Evolutionary conservation across 2,888 invertebrate genomes (phyloP), one percentile per base, ranked within the genome.

Genomic region (Altica lythri): DNA sequence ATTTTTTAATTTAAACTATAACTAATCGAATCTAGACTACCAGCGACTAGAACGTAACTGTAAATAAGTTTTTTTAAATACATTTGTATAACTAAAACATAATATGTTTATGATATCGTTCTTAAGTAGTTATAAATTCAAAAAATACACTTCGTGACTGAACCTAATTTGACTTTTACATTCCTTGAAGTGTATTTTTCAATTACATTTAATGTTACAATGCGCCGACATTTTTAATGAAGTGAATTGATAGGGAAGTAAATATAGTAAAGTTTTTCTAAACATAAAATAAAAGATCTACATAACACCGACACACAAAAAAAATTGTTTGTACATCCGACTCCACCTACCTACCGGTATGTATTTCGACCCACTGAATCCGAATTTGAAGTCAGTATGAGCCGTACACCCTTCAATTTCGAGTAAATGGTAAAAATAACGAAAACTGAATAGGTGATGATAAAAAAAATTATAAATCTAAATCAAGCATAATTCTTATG

Each of bases 31-130:
- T 61, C 64, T 64, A 66, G 62, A 62, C 63, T 61, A 66, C 60
- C 61, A 59, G 63, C 63, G 63, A 57, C 63, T 64, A 66, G 62
- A 66, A 58, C 51, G 50, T 63, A 64, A 63, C 62, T 49, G 46
- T 27, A 60, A 61, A 59, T 63, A 64, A 63, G 62, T 56, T 57
- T 46, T 34, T 38, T 38, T 38, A 10, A 14, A 54, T 35, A 52
- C 43, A 30, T 48, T 10, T 16, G 38, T 35, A 59, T 38, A 59
- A 49, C 27, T 17, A 59, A 59, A 38, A 18, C 52, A 22, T 34
- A 34, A 34, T 16, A 34, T 14, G 6, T 34, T 34, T 9, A 34
- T 34, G 34, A 34, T 34, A 34, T 34, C 34, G 14, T 13, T 34
- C 34, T 34, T 34, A 34, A 34, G 4, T 34, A 34, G 14, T 34